Percentiles rank a stretch among this genome's conserved stretches.
These are phyloP conservation scores for Megaceryle torquata DNA, from an alignment of 2,113 vertebrate genomes.

Conservation along the genomic window DNA sequence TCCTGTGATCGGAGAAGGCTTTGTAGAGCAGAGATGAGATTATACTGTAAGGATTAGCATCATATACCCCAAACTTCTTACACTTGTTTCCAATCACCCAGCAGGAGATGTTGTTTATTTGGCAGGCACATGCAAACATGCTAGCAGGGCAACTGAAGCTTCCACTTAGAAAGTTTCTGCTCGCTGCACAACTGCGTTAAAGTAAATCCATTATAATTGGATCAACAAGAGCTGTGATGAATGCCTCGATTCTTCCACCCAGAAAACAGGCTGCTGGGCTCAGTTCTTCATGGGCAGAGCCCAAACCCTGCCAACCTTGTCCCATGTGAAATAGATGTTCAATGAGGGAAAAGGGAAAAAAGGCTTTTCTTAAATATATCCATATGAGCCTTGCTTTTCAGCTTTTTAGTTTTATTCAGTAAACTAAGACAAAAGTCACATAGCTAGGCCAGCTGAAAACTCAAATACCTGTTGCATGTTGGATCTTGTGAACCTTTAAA, in stretches of 20 bases:
- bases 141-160: not conserved
- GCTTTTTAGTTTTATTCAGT: not conserved
- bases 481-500: not conserved
- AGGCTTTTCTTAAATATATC: not conserved
- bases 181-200: not conserved
- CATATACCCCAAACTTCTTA: not conserved
- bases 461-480: not conserved
- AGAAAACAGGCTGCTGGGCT: not conserved
- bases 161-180: not conserved
- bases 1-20: not conserved
- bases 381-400: not conserved
- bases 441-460: not conserved
- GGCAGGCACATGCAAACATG: not conserved
- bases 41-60: not conserved
- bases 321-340: not conserved
- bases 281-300: not conserved
- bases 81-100: not conserved
- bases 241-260: not conserved
- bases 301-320: not conserved
- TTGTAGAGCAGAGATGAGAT: not conserved
- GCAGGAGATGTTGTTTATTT: constrained; percentile 11
- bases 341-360: not conserved
- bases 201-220: not conserved
- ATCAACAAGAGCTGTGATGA: not conserved
- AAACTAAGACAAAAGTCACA: not conserved